These are phyloP conservation scores for Sisor rabdophorus DNA, from an alignment of 2,113 vertebrate genomes.

Conservation along the genomic window DNA sequence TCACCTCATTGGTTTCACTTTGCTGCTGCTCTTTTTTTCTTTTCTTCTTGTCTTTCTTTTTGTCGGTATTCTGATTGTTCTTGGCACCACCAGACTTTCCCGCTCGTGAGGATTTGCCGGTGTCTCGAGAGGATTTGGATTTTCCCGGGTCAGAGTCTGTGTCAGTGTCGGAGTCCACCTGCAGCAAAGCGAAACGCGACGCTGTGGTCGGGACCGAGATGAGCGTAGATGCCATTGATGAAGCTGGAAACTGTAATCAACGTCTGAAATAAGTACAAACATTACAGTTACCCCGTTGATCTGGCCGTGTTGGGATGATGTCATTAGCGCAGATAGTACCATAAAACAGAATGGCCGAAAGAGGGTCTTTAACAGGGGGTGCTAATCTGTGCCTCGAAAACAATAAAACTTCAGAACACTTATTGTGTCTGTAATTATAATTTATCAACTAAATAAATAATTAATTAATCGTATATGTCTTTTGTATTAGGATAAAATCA, in stretches of 20 bases:
- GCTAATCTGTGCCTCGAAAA: background rate
- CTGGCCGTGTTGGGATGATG: background rate
- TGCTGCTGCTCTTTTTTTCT: slow-evolving; percentile 85
- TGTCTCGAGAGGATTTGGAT: slow-evolving; percentile 63
- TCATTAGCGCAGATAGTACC: background rate
- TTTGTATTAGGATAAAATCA: background rate
- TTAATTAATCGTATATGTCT: background rate
- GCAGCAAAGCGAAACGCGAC: slow-evolving; percentile 87
- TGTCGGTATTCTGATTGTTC: slow-evolving; percentile 73
- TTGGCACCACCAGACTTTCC: slow-evolving; percentile 68
- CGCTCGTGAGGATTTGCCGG: slow-evolving; percentile 67
- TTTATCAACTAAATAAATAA: no score
- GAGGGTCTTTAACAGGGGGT: background rate
- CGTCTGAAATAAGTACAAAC: background rate
- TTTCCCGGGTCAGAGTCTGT: slow-evolving; percentile 80
- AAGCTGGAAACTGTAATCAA: slow-evolving; percentile 19
- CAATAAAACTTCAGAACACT: background rate
- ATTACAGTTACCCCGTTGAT: background rate
- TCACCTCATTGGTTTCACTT: slow-evolving; percentile 86
- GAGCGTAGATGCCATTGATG: slow-evolving; percentile 79
- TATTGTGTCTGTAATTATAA: background rate
- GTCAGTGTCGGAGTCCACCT: slow-evolving; percentile 84
- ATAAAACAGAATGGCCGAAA: background rate
- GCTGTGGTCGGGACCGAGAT: slow-evolving; percentile 86
- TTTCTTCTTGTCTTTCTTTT: slow-evolving; percentile 86